Base-by-base conservation (phyloP, 2,888 invertebrate species). In the Patella pellucida region DNA sequence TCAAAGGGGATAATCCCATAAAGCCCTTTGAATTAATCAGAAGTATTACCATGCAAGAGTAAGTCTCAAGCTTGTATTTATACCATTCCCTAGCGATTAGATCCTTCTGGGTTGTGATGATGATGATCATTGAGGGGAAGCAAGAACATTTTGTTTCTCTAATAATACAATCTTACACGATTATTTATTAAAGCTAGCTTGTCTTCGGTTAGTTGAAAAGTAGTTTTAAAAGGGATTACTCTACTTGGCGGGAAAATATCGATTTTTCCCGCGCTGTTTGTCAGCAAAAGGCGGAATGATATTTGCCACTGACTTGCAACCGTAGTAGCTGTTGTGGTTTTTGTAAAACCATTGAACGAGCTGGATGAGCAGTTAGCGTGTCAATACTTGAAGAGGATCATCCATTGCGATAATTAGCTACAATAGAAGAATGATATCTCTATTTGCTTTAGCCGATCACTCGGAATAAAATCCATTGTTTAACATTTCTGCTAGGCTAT, bases 361-460 rank as follows among this genome's bases (percentile, higher is more conserved):
- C 19, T 62, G 62, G 62, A 62, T 62, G 62, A 62, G 62, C 62
- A 62, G 62, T 62, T 62, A 62, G 23, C 62, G 62, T 62, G 62
- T 62, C 62, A 62, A 62, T 62, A 62, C 19, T 62, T 23, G 62
- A 62, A 62, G 62, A 62, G 62, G 62, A 62, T 62, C 62, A 62
- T 62, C 62, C 23, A 23, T 62, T 23, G 62, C 62, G 62, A 75
- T 75, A 72, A 75, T 75, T 75, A 72, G 71, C 75, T 54, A 23
- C 68, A 68, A 71, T 75, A 75, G 71, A 71, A 75, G 71, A 75
- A 75, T 75, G 75, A 75, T 71, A 72, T 54, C 69, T 71, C 56
- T 69, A 68, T 75, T 75, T 68, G 71, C 19, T 68, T 71, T 68
- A 68, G 52, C n/a, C 75, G 71, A n/a, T 72, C 68, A 52, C 7